Base-by-base conservation (phyloP, 2,797 vertebrate species). In the Brotula barbata region DNA sequence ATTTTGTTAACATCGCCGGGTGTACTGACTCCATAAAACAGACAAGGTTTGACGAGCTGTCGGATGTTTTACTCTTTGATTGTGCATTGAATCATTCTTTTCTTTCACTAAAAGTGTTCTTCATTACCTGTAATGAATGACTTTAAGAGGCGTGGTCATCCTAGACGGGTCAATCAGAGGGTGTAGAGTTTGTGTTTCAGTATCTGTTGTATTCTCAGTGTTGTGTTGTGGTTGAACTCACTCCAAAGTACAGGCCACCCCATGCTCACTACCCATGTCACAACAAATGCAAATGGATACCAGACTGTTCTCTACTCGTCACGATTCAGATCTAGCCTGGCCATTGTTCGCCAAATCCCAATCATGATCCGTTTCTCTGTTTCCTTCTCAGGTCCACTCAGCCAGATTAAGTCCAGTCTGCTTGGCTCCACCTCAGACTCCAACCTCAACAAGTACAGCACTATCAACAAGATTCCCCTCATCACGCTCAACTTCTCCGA, bases 401-500 rank as follows among this genome's bases (percentile, higher is more conserved):
- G 94, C 82, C 96, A 98, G 92, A 96, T 99, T 91, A 97, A 94
- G 80, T 97, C 96, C 82, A 99, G 96, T 80, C 92, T 99, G 14
- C 90, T 99, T 52, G 96, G 97, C 81, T 99, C 97, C 76, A 98
- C 96, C 1, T 98, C 97, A 0, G 96, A 99, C 90, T 99, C 97
- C 16, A 97, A 99, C 91, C 95, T 99, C 85, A 96, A 96, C 89
- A 97, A 93, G 88, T 99, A 98, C 91, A 98, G 94, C 92, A 94
- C 97, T 84, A 99, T 99, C 90, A 98, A 97, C 93, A 98, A 94
- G 92, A 98, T 99, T 66, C 97, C 97, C 50, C 95, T 98, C 55
- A 97, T 99, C 84, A 97, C 96, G 2, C 90, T 99, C 80, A 99
- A 98, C 89, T 98, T 99, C 92, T 96, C 97, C 1, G 96, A 98